Evolutionary conservation across 2,113 vertebrate genomes (phyloP).

Genomic region (Mesocricetus auratus): DNA sequence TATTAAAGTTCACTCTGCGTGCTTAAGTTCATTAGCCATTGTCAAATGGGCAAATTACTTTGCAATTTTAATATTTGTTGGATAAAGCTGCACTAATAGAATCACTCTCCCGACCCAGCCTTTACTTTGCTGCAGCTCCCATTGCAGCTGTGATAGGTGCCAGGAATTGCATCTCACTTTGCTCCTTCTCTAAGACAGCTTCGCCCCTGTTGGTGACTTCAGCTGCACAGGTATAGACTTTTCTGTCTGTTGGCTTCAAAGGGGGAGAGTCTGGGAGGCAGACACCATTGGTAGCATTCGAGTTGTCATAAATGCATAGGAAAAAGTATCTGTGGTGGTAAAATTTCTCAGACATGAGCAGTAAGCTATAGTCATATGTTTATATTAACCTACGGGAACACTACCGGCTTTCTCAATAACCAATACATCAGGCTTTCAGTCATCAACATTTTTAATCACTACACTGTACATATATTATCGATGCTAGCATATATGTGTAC

Average conservation of each 20-base stretch:
- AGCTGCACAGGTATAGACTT: neutral
- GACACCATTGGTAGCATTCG: fast-evolving
- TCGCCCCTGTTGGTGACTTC: neutral
- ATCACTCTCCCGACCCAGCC: neutral
- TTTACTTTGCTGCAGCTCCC: neutral
- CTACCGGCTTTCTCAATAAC: neutral
- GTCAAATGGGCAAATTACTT: constrained; percentile 75
- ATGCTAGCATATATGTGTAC: neutral
- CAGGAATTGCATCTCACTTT: neutral
- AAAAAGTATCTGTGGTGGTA: neutral
- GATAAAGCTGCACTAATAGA: constrained; percentile 57
- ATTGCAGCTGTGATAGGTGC: neutral
- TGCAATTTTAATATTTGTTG: constrained; percentile 76
- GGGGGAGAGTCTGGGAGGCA: neutral
- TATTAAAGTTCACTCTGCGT: constrained; percentile 73
- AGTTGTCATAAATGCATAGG: neutral
- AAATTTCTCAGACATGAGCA: neutral
- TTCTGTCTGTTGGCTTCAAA: constrained; percentile 16
- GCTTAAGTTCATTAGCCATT: constrained; percentile 81
- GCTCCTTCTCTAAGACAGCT: neutral
- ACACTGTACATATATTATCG: neutral
- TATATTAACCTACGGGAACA: neutral
- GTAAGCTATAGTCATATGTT: neutral
- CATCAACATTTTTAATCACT: neutral
- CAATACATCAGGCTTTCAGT: neutral